Base-by-base conservation (phyloP, 2,888 invertebrate species). In the Drosophila siamana region DNA sequence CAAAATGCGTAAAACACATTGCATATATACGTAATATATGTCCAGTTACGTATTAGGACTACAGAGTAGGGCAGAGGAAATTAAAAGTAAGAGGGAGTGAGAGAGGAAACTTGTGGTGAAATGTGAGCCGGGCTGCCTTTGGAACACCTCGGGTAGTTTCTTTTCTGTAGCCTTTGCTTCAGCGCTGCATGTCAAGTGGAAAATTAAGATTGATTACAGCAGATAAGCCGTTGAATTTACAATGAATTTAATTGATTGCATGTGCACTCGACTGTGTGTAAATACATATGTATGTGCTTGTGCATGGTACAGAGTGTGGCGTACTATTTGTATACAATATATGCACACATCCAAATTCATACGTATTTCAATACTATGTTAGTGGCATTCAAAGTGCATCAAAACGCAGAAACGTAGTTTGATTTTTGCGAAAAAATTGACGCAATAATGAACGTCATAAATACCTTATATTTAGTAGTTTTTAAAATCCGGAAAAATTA, bases 161-260 rank as follows among this genome's bases (percentile, higher is more conserved):
- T 72, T 61, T 69, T 56, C 56, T 50, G 62, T 51, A 57, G 60
- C 63, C 38, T 69, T 79, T 76, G 70, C 81, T 62, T 54, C 51
- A 68, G 61, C 76, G 84, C 51, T 68, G 61, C 76, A 86, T 81
- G 87, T 88, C 85, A 88, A 88, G 88, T 85, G 89, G 87, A 85
- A 85, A 85, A 88, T 85, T 88, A 86, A 88, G 88, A 85, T 88
- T 88, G 85, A 85, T 86, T 88, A 88, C 85, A 82, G 77, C 69
- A 81, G 87, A 88, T 85, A 88, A 85, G 87, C 87, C 87, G 78
- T 80, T 84, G 87, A 86, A 86, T 85, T 88, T 88, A 88, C 88
- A 88, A 86, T 85, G 85, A 88, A 86, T 86, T 85, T 88, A 88
- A 88, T 88, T 85, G 88, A 85, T 85, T 85, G 84, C 84, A 86